Base-by-base conservation (phyloP, 2,888 invertebrate species). In the Psylliodes chrysocephalus region DNA sequence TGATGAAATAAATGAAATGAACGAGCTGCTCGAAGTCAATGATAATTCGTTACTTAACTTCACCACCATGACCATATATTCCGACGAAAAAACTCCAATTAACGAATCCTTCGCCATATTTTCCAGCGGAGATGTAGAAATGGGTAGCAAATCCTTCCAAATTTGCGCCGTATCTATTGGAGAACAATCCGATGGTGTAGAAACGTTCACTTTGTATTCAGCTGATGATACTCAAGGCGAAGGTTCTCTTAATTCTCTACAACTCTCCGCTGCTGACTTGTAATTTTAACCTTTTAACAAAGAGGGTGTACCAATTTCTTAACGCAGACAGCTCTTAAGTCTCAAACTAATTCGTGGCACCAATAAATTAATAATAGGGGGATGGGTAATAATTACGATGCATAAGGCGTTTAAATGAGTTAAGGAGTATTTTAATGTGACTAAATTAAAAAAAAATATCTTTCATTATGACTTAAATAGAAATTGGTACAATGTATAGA, bases 121-220 rank as follows among this genome's bases (percentile, higher is more conserved):
- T 18, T 63, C 66, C 4, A 63, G 54, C 12, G 35, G 51, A 14
- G 55, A 60, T 22, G 38, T 30, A 2, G 59, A 61, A 33, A 30
- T 46, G 14, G 44, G 54, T 7, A 38, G 42, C n/a, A 55, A 66
- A 12, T 22, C 66, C 17, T 66, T 66, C 8, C 55, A 66, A 40
- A 55, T 66, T 12, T 66, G 60, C 17, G 42, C 62, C 0, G 17
- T 60, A 2, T 54, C 49, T 7, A 14, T 46, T 7, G 47, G 54
- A 5, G 57, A 65, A 35, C 55, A 52, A 42, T 25, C 30, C 25
- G 53, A 57, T 3, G 42, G 52, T 8, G 30, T 65, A 1, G 56
- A 66, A 55, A 63, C 63, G n/a, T 66, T 66, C 12, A 66, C 63
- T 17, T 42, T 66, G 19, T 66, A 66, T 22, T 60, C 66, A 8